Conservation (phyloP, 2,797 vertebrate species). For the Pseudopleuronectes americanus region DNA sequence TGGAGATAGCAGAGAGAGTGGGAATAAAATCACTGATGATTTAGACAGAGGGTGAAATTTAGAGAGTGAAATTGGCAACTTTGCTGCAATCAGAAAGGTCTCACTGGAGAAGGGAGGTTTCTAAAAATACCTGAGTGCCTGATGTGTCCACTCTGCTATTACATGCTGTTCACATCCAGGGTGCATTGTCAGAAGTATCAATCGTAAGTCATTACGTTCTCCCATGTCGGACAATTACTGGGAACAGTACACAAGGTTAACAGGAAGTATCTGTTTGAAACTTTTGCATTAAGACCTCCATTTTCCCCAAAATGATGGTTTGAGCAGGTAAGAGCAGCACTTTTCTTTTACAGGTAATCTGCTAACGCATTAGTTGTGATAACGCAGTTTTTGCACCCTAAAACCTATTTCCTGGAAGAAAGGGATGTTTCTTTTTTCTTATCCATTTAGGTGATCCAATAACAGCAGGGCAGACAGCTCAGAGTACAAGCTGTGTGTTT, state of each 20-base stretch:
- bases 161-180: conserved; percentile 25
- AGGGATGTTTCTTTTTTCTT: background rate
- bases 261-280: background rate
- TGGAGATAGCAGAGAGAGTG: conserved; percentile 18
- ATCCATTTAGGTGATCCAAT: too few relatives aligned
- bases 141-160: conserved; percentile 24
- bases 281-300: background rate
- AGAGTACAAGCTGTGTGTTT: too few relatives aligned
- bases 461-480: too few relatives aligned
- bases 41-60: conserved; percentile 33
- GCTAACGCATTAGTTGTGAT: background rate
- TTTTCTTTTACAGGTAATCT: background rate
- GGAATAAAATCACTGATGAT: conserved; percentile 19
- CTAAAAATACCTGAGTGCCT: conserved; percentile 51
- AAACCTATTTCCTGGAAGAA: background rate
- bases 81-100: conserved; percentile 46
- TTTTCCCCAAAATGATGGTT: background rate
- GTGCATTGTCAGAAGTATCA: conserved; percentile 31
- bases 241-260: conserved; percentile 1
- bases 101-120: conserved; percentile 11
- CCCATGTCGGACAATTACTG: conserved; percentile 1
- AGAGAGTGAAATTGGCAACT: conserved; percentile 46
- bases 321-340: background rate
- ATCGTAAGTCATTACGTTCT: conserved; percentile 17
- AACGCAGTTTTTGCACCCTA: background rate